A percentile compares a stretch with the other conserved stretches of the same genome.
Conservation (phyloP, 2,113 vertebrate genomes). For the human (Homo sapiens) region DNA sequence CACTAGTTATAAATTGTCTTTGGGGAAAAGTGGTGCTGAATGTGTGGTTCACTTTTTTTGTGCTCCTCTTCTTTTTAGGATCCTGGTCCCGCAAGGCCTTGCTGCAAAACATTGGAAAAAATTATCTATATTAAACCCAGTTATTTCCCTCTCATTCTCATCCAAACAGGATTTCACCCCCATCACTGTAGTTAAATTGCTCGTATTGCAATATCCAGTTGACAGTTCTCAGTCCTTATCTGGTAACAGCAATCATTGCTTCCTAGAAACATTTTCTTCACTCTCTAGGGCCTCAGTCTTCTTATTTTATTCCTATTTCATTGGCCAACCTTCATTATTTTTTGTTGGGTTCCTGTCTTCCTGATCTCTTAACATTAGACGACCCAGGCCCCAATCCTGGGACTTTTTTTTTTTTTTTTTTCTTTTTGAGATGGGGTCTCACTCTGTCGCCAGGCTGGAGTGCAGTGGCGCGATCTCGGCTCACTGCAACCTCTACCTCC, state of each 20-base stretch:
- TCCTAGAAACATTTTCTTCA: background rate
- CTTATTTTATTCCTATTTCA: background rate
- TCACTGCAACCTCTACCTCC: too few species aligned
- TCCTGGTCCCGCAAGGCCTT: background rate
- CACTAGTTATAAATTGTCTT: background rate
- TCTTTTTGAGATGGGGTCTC: too few species aligned
- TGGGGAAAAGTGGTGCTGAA: background rate
- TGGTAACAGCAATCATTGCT: background rate
- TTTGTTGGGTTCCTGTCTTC: background rate
- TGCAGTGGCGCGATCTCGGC: too few species aligned
- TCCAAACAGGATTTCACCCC: background rate
- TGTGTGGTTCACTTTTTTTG: background rate
- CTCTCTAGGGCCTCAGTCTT: background rate
- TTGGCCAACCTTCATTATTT: background rate
- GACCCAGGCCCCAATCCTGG: background rate
- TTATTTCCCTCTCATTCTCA: background rate
- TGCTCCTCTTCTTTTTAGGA: background rate
- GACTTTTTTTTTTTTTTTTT: background rate
- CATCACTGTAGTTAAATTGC: background rate
- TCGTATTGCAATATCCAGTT: too few species aligned
- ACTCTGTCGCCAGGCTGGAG: too few species aligned
- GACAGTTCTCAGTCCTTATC: background rate
- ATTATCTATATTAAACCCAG: background rate
- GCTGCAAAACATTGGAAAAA: background rate
- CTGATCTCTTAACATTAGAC: background rate